Base-by-base conservation (phyloP, 2,797 vertebrate species). In the Kryptolebias ocellatus region DNA sequence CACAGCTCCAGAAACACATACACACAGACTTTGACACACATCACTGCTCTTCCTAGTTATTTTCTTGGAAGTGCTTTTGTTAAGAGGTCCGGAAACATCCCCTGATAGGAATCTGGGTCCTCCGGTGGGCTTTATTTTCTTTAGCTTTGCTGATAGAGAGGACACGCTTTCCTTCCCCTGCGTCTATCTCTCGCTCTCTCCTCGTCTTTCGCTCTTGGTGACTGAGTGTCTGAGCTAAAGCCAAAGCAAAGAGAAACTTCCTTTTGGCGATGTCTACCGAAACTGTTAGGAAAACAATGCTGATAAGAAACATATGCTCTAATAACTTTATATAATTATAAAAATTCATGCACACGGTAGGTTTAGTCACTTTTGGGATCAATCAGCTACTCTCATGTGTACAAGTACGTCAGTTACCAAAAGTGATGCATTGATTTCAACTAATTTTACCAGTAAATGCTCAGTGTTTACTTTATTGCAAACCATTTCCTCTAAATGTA, bases 191-290 rank as follows among this genome's bases (percentile, higher is more conserved):
- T 58, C 66, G 51, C 69, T 64, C 72, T 69, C 70, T 66, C 55
- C 52, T 28, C 54, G n/a, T 76, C 69, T 81, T 53, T 67, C 78
- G 67, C 77, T 71, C 73, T 81, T n/a, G 56, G 62, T 85, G 72
- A 83, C 72, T 83, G 82, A 88, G 67, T 81, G 83, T 85, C 82
- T 86, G 85, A 84, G 83, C 73, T 79, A 56, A 60, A 62, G 87
- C 87, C 91, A 92, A 92, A 92, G 84, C 83, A 90, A 90, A 90
- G 85, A 91, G 62, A 55, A 50, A 61, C 72, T 87, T 92, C 85
- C 85, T 81, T 62, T 78, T n/a, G 69, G 70, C 61, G 79, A 64
- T 78, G 80, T 88, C 78, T 74, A 69, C 74, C 50, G 61, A 81
- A 73, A 74, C 78, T 55, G 65, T 76, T 80, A 72, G 58, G 57